phyloP scores from a whole-genome alignment of 92 coral and sea anemone species.

The Meandrina meandrites region DNA sequence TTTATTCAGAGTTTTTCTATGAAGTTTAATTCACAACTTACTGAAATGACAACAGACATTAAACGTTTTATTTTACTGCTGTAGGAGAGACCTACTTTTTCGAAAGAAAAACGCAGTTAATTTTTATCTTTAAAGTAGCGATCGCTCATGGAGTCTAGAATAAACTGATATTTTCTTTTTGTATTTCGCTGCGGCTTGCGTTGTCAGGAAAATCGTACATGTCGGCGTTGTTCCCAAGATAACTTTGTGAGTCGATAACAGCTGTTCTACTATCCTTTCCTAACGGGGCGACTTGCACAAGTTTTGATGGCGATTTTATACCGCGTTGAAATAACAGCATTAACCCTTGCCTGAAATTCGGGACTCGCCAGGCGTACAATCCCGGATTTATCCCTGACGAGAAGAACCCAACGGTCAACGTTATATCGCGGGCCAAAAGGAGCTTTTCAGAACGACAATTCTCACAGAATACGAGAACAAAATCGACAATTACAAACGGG shows the following conservation, averaged over 20 bases:
- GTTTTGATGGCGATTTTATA: constrained; percentile 4
- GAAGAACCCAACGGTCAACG: constrained; percentile 74
- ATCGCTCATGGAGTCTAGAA: background rate
- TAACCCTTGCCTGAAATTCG: constrained; percentile 65
- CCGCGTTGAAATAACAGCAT: constrained; percentile 43
- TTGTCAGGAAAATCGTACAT: background rate
- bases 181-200: background rate
- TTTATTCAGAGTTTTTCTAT: background rate
- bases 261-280: background rate
- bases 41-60: background rate
- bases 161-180: background rate
- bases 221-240: background rate
- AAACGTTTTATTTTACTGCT: background rate
- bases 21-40: background rate
- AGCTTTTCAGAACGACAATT: constrained; percentile 61
- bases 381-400: constrained; percentile 84
- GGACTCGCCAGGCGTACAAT: constrained; percentile 83
- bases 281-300: constrained; percentile 29
- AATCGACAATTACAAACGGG: constrained; percentile 74
- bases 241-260: constrained; percentile 3
- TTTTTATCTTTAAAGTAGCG: background rate
- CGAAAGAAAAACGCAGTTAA: background rate
- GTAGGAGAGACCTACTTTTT: background rate
- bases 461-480: constrained; percentile 71
- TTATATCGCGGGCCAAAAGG: constrained; percentile 68